These are phyloP conservation scores for Isurus oxyrinchus DNA, from an alignment of 2,113 vertebrate genomes.

Conservation along the genomic window DNA sequence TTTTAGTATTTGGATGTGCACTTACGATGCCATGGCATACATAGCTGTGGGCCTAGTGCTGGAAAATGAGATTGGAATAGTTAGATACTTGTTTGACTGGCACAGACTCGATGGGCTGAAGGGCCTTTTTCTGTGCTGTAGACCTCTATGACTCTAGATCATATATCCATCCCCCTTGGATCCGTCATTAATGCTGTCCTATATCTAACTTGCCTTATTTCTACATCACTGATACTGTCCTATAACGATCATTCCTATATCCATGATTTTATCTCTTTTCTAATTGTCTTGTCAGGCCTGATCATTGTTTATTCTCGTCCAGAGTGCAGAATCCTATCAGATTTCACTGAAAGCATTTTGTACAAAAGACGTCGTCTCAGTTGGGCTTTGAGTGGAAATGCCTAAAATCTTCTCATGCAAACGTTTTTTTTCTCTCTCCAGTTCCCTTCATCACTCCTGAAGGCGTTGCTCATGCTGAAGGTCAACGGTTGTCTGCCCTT, in stretches of 20 bases:
- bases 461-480: conserved; percentile 3
- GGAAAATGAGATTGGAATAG: no score
- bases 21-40: no score
- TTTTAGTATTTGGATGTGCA: no score
- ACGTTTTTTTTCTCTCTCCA: neutral
- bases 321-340: neutral
- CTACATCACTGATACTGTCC: neutral
- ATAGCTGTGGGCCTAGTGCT: no score
- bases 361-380: neutral
- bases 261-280: neutral
- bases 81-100: no score
- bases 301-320: neutral
- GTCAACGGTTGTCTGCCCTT: neutral
- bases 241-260: neutral
- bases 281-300: neutral
- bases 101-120: no score
- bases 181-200: neutral
- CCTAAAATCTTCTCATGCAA: neutral
- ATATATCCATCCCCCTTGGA: neutral
- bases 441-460: neutral
- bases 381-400: neutral
- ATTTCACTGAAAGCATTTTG: neutral
- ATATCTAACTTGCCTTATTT: neutral
- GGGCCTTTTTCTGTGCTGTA: no score
- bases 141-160: no score